Evolutionary conservation across 2,888 invertebrate species (phyloP), one percentile per base, ranked within the genome.

Genomic region (Parascotia fuliginaria): DNA sequence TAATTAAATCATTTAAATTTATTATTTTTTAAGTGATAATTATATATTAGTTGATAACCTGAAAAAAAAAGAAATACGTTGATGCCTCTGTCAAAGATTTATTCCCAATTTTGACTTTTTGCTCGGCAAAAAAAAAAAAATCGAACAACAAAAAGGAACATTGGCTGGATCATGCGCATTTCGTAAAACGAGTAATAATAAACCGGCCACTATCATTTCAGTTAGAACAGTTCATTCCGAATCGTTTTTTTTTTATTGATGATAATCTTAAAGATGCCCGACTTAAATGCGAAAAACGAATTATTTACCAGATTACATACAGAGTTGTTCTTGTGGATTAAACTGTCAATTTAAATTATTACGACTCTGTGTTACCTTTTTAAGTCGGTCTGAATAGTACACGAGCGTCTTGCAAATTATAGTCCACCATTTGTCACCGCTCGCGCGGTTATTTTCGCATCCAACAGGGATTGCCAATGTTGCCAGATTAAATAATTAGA

Each of bases 401-500:
- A 49, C 45, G 45, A 14, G 24, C 37, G 40, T 44, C 50, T 50
- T 37, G 50, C n/a, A 56, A 65, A 69, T 63, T 55, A 65, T 55
- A 60, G 40, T 29, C 7, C 13, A 34, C 41, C 41, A 58, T 69
- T 68, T 58, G 63, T 68, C 63, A 53, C 42, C 45, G 63, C 48
- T 52, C 15, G 32, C 15, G 32, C 11, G 28, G 58, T 42, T 60
- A 65, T 62, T 63, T 65, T 51, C 15, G 55, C 32, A 24, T 3
- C 34, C 36, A 64, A 45, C 29, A 27, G 31, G 41, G 29, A 59
- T 53, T 49, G 43, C 69, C 56, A 70, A 64, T 66, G 70, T 69
- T 65, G 66, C 66, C 24, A 58, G 52, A 60, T 34, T 55, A 48
- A 69, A 60, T 64, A 57, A 66, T 63, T 50, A 60, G 40, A 46